phyloP scores from a whole-genome alignment of 2,797 vertebrate genomes.

The Poeciliopsis infans region DNA sequence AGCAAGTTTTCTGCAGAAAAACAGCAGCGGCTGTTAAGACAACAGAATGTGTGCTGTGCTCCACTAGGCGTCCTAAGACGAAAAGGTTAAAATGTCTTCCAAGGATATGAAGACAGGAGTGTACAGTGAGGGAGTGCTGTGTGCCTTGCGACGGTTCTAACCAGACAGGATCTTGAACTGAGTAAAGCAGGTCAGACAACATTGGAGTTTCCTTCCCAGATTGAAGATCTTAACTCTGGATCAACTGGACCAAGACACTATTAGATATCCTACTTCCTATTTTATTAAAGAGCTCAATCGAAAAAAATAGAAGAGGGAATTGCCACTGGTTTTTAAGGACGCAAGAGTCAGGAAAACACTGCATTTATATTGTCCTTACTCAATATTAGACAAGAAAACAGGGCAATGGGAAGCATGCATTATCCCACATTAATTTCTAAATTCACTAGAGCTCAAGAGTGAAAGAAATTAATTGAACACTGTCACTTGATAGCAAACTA shows the following conservation, averaged over 20 bases:
- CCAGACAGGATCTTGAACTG: slow-evolving; percentile 56
- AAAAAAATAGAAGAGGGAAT: too few relatives aligned
- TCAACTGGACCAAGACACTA: slow-evolving; percentile 43
- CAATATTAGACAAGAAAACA: too few relatives aligned
- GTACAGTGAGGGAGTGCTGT: slow-evolving; percentile 40
- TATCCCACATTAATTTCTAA: too few relatives aligned
- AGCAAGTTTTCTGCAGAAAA: neutral
- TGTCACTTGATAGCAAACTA: neutral
- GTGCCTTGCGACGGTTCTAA: slow-evolving; percentile 34
- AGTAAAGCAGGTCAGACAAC: slow-evolving; percentile 70
- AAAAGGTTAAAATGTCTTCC: slow-evolving; percentile 29
- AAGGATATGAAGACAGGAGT: slow-evolving; percentile 25
- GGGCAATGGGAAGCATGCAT: too few relatives aligned
- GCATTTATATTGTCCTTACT: too few relatives aligned
- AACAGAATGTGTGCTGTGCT: slow-evolving; percentile 16
- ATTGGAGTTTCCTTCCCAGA: slow-evolving; percentile 64
- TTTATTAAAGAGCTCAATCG: slow-evolving; percentile 33
- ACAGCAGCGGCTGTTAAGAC: slow-evolving; percentile 25
- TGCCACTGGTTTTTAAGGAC: too few relatives aligned
- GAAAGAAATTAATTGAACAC: too few relatives aligned
- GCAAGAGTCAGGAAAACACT: too few relatives aligned
- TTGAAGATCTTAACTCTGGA: slow-evolving; percentile 51
- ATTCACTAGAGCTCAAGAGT: too few relatives aligned
- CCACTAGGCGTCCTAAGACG: slow-evolving; percentile 16
- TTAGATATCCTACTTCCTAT: slow-evolving; percentile 51